Conservation (phyloP, 2,113 vertebrate species). For the Arenaria interpres region DNA sequence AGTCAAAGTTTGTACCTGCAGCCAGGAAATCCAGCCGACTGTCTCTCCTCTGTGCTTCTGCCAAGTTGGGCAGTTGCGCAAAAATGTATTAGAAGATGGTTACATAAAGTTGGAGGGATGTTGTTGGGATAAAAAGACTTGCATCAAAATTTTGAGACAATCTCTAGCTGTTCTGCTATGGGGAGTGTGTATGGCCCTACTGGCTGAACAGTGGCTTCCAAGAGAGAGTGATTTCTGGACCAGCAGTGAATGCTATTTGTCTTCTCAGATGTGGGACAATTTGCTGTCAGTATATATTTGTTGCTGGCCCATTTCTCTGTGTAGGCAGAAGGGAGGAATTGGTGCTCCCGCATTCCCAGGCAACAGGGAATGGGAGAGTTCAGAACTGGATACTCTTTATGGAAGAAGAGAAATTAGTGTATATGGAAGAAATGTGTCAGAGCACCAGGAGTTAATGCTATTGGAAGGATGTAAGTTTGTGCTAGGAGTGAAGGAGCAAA, state of each 20-base stretch:
- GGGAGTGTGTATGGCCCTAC: neutral
- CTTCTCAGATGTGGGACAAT: neutral
- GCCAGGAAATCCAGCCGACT: conserved; percentile 55
- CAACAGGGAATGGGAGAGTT: neutral
- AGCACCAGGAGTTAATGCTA: neutral
- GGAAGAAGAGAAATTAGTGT: neutral
- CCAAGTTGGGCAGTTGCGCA: neutral
- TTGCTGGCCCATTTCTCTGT: neutral
- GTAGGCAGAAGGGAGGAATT: neutral
- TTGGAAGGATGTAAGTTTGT: neutral
- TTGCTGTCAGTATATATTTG: neutral
- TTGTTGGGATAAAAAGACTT: neutral
- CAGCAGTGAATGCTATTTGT: neutral
- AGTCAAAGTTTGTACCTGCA: conserved; percentile 45
- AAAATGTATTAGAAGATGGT: neutral
- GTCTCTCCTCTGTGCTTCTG: conserved; percentile 26
- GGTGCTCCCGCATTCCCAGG: neutral
- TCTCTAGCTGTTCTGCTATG: neutral
- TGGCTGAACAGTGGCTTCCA: neutral
- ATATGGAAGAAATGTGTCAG: neutral
- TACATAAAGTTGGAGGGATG: neutral
- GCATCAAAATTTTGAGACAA: neutral
- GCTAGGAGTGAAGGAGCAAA: neutral
- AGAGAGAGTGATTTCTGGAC: neutral
- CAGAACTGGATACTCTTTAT: neutral